Percentiles rank a stretch among this genome's conserved stretches.
Evolutionary conservation across 2,797 vertebrate species (phyloP).

Genomic region (Propithecus deckenii): DNA sequence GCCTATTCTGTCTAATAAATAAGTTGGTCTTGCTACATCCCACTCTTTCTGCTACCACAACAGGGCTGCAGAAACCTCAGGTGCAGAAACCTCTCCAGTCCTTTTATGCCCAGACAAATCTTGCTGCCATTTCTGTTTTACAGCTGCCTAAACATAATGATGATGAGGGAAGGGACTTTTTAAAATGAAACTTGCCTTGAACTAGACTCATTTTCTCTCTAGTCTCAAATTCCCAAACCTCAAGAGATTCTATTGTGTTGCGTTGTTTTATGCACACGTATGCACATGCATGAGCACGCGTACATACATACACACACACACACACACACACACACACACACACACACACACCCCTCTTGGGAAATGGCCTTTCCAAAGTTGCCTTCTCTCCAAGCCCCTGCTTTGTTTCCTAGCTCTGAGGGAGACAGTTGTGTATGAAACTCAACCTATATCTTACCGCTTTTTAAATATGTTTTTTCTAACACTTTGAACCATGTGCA

Average conservation of each 20-base stretch:
- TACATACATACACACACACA: background rate
- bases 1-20: background rate
- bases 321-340: background rate
- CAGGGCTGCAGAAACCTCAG: background rate
- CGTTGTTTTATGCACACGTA: background rate
- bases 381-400: background rate
- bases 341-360: background rate
- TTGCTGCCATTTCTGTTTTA: background rate
- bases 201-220: background rate
- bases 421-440: background rate
- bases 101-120: background rate
- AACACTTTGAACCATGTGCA: background rate
- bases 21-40: background rate
- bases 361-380: background rate
- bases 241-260: background rate
- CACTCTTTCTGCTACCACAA: background rate
- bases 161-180: background rate
- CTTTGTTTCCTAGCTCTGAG: background rate
- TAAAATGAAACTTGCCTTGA: background rate
- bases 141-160: background rate
- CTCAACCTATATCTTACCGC: background rate
- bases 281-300: background rate
- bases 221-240: background rate
- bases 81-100: background rate
- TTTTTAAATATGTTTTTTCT: slow-evolving; percentile 9